Percentiles rank a stretch among this genome's conserved stretches.
phyloP scores from a whole-genome alignment of 2,888 invertebrate genomes.

The Himalopsyche kuldschensis region DNA sequence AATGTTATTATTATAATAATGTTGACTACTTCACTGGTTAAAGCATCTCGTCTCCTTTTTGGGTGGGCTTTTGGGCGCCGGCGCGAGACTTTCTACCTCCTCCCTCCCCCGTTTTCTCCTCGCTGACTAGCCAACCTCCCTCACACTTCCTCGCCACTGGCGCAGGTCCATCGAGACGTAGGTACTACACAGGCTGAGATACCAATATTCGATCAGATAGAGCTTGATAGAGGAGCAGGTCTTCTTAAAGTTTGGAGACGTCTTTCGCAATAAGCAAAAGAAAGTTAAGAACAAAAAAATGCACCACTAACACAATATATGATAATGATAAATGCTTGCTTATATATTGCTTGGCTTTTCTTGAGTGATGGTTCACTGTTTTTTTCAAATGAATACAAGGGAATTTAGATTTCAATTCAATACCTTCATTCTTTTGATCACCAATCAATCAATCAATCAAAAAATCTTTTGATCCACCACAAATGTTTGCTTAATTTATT shows the following conservation, averaged over 20 bases:
- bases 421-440: too few relatives aligned
- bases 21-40: not conserved
- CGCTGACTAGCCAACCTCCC: not conserved
- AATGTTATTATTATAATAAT: not conserved
- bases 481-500: too few relatives aligned
- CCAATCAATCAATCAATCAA: too few relatives aligned
- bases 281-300: too few relatives aligned
- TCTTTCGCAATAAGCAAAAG: too few relatives aligned
- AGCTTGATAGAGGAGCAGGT: not conserved
- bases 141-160: not conserved
- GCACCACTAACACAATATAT: too few relatives aligned
- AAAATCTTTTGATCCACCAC: too few relatives aligned
- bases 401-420: too few relatives aligned
- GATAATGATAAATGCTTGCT: too few relatives aligned
- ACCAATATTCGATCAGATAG: not conserved
- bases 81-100: not conserved
- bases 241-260: not conserved
- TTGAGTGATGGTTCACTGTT: too few relatives aligned
- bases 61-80: not conserved
- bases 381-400: too few relatives aligned
- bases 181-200: not conserved
- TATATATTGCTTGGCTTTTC: too few relatives aligned
- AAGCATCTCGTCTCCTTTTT: not conserved
- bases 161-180: not conserved
- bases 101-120: not conserved